Conservation (phyloP, 2,113 vertebrate species). For the Peromyscus polionotus region DNA sequence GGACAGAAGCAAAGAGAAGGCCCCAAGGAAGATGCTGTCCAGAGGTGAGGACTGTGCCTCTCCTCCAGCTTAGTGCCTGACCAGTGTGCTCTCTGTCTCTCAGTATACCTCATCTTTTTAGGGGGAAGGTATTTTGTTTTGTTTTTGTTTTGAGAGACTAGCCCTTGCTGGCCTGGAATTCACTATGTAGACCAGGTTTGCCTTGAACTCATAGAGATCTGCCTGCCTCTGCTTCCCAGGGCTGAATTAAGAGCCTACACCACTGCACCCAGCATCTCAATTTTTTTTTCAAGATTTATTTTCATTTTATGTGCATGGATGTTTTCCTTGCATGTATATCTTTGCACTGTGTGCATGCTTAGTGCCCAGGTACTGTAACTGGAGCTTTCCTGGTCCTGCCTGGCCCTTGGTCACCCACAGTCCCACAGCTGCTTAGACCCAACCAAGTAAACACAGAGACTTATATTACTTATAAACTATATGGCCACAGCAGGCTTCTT, state of each 20-base stretch:
- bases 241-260: not conserved
- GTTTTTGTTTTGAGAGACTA: not conserved
- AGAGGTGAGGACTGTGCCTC: constrained; percentile 90
- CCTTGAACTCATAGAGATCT: not conserved
- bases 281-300: not conserved
- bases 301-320: not conserved
- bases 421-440: too few relatives aligned
- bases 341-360: not conserved
- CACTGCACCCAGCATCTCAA: not conserved
- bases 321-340: not conserved
- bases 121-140: not conserved
- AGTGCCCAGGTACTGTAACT: too few relatives aligned
- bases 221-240: not conserved
- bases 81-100: not conserved
- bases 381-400: too few relatives aligned
- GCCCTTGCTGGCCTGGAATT: not conserved
- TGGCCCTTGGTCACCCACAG: too few relatives aligned
- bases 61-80: not conserved
- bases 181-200: not conserved
- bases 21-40: constrained; percentile 96
- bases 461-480: too few relatives aligned
- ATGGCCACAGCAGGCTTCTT: too few relatives aligned
- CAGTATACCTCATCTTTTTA: not conserved
- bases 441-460: too few relatives aligned
- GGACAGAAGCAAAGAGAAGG: constrained; percentile 96